Base-by-base conservation (phyloP, 2,113 vertebrate genomes). In the Tenrec ecaudatus region DNA sequence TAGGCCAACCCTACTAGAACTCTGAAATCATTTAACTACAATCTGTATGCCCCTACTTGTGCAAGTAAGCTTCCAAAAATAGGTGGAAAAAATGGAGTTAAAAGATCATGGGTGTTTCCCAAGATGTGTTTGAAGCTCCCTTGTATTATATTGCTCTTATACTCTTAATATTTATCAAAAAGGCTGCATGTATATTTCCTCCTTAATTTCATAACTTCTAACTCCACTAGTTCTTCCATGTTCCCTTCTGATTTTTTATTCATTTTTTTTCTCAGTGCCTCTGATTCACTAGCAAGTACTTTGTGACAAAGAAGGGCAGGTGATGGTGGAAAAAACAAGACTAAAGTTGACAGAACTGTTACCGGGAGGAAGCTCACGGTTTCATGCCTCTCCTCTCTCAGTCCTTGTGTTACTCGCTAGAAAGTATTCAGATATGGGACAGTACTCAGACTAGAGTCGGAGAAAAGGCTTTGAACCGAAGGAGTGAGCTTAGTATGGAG, bases 181-280 rank as follows among this genome's bases (percentile, higher is more conserved):
- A 86, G 66, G 23, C 10, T 27, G n/a, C n/a, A 58, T 75, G 16
- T 43, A 92, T 82, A 19, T 29, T 22, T 60, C 43, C 47, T 53
- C 12, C 66, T 60, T 77, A 20, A 27, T 73, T 53, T n/a, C 81
- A 73, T 88, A 12, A 22, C 7, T 91, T 15, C 0, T 82, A 57
- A 53, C 9, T 36, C 11, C 53, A 29, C 14, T 80, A 22, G 73
- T 88, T 88, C 40, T 92, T 91, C 47, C n/a, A 64, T 3, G 6
- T 91, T 76, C 89, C 71, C 43, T 82, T 82, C 81, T 29, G 22
- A 69, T 57, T 80, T 83, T 75, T 85, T 31, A 73, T 53, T 91
- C 60, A 82, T 86, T 36, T 53, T 14, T 14, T 53, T 53, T 53
- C 68, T 83, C 57, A 60, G 9, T 78, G 3, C 40, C 23, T 86